Conservation (phyloP, 2,888 invertebrate genomes). For the Eupithecia vulgata region DNA sequence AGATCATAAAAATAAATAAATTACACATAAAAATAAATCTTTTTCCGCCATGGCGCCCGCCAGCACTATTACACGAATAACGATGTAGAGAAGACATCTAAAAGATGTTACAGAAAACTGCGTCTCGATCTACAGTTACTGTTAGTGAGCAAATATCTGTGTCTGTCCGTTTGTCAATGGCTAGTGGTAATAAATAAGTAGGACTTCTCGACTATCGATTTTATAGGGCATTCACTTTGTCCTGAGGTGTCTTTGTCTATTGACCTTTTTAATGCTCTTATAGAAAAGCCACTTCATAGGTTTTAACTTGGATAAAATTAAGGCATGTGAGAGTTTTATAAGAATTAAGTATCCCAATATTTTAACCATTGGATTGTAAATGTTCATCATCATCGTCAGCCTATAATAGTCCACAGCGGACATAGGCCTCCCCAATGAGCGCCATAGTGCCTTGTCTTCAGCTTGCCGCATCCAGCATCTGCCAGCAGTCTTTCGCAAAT, state of each 20-base stretch:
- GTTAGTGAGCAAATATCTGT: conserved; percentile 23
- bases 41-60: conserved; percentile 51
- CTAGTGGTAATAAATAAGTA: conserved; percentile 22
- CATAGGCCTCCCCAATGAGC: no score
- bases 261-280: neutral
- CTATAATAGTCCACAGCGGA: no score
- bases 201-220: conserved; percentile 12
- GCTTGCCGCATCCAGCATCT: no score
- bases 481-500: no score
- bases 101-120: conserved; percentile 37
- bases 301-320: neutral
- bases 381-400: no score
- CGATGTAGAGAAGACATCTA: conserved; percentile 59
- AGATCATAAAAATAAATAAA: conserved; percentile 38
- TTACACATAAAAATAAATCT: conserved; percentile 40
- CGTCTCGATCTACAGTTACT: conserved; percentile 32
- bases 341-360: neutral
- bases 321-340: neutral
- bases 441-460: no score
- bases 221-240: conserved; percentile 15
- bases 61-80: conserved; percentile 58
- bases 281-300: neutral
- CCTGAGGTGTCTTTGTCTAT: conserved; percentile 6
- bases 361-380: no score
- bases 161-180: conserved; percentile 18